Percentiles rank a stretch among this genome's conserved stretches.
phyloP scores from a whole-genome alignment of 2,888 invertebrate species.

The Orthosia gracilis region DNA sequence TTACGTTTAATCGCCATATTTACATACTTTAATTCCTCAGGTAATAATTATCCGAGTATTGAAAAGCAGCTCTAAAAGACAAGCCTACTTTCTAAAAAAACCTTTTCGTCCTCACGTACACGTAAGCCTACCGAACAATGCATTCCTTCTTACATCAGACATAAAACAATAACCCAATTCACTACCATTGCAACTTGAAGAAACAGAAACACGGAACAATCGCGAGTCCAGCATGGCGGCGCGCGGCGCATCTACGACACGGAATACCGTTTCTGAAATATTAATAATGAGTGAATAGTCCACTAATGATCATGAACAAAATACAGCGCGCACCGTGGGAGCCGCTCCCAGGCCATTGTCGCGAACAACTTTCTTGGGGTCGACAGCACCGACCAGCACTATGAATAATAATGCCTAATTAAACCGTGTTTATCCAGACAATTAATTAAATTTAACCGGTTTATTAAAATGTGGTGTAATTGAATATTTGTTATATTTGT shows the following conservation, averaged over 20 bases:
- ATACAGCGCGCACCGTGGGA: constrained; percentile 80
- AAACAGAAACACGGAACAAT: constrained; percentile 54
- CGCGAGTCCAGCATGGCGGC: constrained; percentile 42
- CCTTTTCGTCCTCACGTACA: neutral
- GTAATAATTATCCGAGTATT: neutral
- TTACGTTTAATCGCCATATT: neutral
- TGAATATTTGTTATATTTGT: constrained; percentile 64
- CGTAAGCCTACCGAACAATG: constrained; percentile 20
- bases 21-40: neutral
- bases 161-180: constrained; percentile 44
- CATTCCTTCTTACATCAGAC: constrained; percentile 30
- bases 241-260: constrained; percentile 67
- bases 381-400: constrained; percentile 76
- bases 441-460: constrained; percentile 82
- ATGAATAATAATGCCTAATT: constrained; percentile 85
- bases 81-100: neutral
- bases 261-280: constrained; percentile 88
- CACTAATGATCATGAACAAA: constrained; percentile 84
- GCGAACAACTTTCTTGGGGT: constrained; percentile 76
- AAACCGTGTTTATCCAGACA: constrained; percentile 85
- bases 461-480: constrained; percentile 65
- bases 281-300: constrained; percentile 84
- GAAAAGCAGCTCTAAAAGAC: neutral
- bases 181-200: constrained; percentile 28
- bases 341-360: constrained; percentile 78